Percentiles rank a stretch among this genome's conserved stretches.
phyloP scores from a whole-genome alignment of 2,888 invertebrate species.

The Drosophila quinaria region DNA sequence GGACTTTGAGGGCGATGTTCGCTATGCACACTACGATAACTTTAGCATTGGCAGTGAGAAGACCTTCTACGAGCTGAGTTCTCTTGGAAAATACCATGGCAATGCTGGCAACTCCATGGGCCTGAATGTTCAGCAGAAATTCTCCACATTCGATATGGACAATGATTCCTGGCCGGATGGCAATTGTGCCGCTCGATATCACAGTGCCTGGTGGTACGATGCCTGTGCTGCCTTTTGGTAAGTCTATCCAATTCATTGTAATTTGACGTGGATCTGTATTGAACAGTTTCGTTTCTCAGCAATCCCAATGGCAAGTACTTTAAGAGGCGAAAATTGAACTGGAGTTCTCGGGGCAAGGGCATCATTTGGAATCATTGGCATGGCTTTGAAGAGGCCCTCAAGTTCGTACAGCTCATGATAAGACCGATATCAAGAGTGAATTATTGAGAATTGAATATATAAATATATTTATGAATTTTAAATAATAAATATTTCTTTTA shows the following conservation, averaged over 20 bases:
- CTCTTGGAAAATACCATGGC: background rate
- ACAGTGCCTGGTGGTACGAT: conserved; percentile 90
- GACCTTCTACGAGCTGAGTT: background rate
- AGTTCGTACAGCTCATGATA: conserved; percentile 88
- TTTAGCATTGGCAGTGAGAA: conserved; percentile 4
- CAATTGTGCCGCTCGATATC: conserved; percentile 88
- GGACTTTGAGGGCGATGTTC: conserved; percentile 84
- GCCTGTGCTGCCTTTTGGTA: background rate
- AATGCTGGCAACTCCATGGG: conserved; percentile 88
- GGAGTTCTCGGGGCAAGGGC: conserved; percentile 83
- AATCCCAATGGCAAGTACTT: conserved; percentile 6
- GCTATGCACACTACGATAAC: background rate
- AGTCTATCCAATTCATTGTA: too few species aligned
- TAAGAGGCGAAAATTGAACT: conserved; percentile 49
- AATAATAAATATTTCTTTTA: too few species aligned
- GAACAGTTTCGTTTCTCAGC: too few species aligned
- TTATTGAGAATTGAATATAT: background rate
- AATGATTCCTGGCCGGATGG: conserved; percentile 90
- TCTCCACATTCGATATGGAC: conserved; percentile 89
- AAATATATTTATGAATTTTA: too few species aligned
- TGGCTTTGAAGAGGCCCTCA: conserved; percentile 88
- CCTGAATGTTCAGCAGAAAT: conserved; percentile 89
- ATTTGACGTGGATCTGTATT: too few species aligned
- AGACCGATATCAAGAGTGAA: conserved; percentile 84
- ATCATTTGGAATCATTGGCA: conserved; percentile 88